Conservation (phyloP, 2,888 invertebrate species). For the Athalia rosae region DNA sequence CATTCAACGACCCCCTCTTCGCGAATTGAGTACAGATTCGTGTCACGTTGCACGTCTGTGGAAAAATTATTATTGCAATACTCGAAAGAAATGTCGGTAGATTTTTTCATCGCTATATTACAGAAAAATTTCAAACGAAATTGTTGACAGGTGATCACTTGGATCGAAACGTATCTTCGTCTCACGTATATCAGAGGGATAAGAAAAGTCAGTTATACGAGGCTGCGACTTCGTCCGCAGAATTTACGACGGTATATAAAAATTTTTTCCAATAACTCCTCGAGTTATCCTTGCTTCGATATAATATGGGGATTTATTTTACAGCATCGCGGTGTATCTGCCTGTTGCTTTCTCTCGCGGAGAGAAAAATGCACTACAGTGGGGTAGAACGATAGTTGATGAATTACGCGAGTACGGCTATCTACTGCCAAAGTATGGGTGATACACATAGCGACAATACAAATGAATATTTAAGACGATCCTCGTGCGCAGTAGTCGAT, state of each 20-base stretch:
- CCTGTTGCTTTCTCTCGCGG: conserved; percentile 27
- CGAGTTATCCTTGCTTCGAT: not conserved
- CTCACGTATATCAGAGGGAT: too few relatives aligned
- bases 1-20: too few relatives aligned
- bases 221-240: too few relatives aligned
- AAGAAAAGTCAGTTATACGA: too few relatives aligned
- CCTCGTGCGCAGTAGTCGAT: not conserved
- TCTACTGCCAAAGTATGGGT: not conserved
- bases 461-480: not conserved
- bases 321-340: conserved; percentile 1
- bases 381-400: not conserved
- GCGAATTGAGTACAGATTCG: too few relatives aligned
- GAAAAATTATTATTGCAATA: too few relatives aligned
- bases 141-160: too few relatives aligned
- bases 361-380: not conserved
- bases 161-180: too few relatives aligned
- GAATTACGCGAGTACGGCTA: conserved; percentile 17
- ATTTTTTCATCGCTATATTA: too few relatives aligned
- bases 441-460: not conserved
- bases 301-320: not conserved
- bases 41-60: too few relatives aligned
- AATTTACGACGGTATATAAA: conserved; percentile 3
- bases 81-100: too few relatives aligned
- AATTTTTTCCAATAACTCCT: not conserved
- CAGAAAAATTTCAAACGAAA: too few relatives aligned